These are phyloP conservation scores for Gryon sp. DNA, from an alignment of 1,140 invertebrate species.

Conservation along the genomic window DNA sequence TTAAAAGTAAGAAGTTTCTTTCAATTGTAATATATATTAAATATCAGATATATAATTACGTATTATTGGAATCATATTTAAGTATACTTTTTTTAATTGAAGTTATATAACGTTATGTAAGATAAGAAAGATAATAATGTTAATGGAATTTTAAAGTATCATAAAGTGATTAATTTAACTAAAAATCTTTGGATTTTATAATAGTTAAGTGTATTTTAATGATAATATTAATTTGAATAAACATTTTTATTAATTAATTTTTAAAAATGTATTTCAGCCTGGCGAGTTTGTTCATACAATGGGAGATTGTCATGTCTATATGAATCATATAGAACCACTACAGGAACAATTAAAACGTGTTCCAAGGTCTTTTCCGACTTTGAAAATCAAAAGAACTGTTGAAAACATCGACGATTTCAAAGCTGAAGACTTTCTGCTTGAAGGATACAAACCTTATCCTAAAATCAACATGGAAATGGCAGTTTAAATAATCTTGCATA, in stretches of 20 bases:
- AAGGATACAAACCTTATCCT: slow-evolving; percentile 93
- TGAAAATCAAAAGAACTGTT: slow-evolving; percentile 87
- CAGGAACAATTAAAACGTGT: slow-evolving; percentile 89
- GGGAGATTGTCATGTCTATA: slow-evolving; percentile 98
- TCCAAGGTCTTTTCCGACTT: slow-evolving; percentile 91
- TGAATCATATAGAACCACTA: slow-evolving; percentile 93
- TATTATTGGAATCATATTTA: too few relatives aligned
- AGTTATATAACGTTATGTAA: too few relatives aligned
- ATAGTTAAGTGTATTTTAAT: too few relatives aligned
- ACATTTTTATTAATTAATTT: slow-evolving; percentile 39
- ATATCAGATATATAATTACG: too few relatives aligned
- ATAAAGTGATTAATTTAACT: too few relatives aligned
- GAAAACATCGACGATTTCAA: slow-evolving; percentile 94
- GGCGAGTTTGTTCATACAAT: slow-evolving; percentile 98
- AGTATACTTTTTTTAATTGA: too few relatives aligned
- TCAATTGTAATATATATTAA: not conserved
- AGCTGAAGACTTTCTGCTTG: slow-evolving; percentile 92
- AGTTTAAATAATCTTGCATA: slow-evolving; percentile 84
- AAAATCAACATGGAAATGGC: slow-evolving; percentile 98
- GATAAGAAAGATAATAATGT: too few relatives aligned
- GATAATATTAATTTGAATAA: not conserved
- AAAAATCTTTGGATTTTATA: too few relatives aligned
- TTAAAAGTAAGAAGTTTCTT: slow-evolving; percentile 83
- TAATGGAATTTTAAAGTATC: too few relatives aligned
- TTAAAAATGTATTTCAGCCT: slow-evolving; percentile 82